Base-by-base conservation (phyloP, 2,888 invertebrate species). In the Lasioglossum oenotherae region DNA sequence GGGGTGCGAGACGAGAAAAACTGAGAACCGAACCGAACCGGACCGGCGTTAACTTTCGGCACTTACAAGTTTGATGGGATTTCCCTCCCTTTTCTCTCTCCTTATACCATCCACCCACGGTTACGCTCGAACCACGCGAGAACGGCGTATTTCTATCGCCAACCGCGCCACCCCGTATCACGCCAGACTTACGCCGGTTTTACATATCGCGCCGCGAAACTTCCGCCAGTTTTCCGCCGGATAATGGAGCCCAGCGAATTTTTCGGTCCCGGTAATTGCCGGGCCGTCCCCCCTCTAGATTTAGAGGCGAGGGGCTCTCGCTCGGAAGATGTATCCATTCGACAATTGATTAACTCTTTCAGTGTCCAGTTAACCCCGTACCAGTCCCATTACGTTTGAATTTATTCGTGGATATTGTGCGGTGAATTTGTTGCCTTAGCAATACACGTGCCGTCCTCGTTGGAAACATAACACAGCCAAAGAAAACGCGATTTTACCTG, bases 61-160 rank as follows among this genome's bases (percentile, higher is more conserved):
- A 90, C 89, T 90, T 91, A 89, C 90, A 91, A 93, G 87, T 93
- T 93, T 91, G 91, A 93, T 93, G 92, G 91, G 90, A 91, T 92
- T 90, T 86, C 84, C 88, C 82, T 81, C 78, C 78, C 69, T n/a
- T 86, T 87, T 80, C 57, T 81, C 78, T 67, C 27, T 49, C 71
- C 81, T 81, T 78, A 44, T 12, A 38, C 46, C 19, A 44, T 81
- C 78, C 74, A 80, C 44, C 27, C 31, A 8, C 31, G 64, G 31
- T n/a, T 64, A 49, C 44, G 46, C 38, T 64, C 73, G 44, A 44
- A 35, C 23, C 69, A 46, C 73, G 67, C 57, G 84, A 85, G 82
- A 88, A 88, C 85, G 82, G 81, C 82, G 84, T 77, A 82, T 85
- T 80, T 78, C 88, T 82, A 81, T 78, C 78, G 80, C 31, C 64